Evolutionary conservation across 1,140 invertebrate species (phyloP).

Genomic region (Aleiodes sp.): DNA sequence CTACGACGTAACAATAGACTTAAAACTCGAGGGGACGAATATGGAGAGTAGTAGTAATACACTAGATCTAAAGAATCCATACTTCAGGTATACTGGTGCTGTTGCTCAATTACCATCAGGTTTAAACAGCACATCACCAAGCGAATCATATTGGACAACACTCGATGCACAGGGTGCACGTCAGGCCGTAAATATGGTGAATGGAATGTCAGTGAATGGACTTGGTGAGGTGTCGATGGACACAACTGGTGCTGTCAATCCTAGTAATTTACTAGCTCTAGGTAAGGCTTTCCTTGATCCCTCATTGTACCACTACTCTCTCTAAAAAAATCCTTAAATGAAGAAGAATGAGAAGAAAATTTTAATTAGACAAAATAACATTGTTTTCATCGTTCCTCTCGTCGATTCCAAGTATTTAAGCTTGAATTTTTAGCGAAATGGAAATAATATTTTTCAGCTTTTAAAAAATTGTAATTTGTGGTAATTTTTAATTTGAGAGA

Average conservation of each 20-base stretch:
- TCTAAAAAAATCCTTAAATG: conserved; percentile 36
- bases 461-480: neutral
- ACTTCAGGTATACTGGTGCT: conserved; percentile 93
- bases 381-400: neutral
- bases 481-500: neutral
- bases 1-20: conserved; percentile 98
- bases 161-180: conserved; percentile 79
- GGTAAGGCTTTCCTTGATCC: conserved; percentile 61
- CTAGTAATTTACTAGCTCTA: conserved; percentile 68
- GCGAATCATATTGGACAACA: conserved; percentile 90
- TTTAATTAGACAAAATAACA: neutral
- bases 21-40: conserved; percentile 88
- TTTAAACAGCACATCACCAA: conserved; percentile 87
- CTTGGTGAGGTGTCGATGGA: conserved; percentile 79
- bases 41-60: conserved; percentile 84
- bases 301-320: conserved; percentile 46
- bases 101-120: conserved; percentile 90
- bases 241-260: conserved; percentile 66
- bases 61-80: conserved; percentile 98
- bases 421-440: neutral
- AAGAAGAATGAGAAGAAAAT: conserved; percentile 12
- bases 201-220: conserved; percentile 81
- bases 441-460: neutral
- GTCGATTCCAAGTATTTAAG: conserved; percentile 8
- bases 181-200: conserved; percentile 82